A percentile compares a stretch with the other conserved stretches of the same genome.
Conservation (phyloP, 2,888 invertebrate genomes). For the Drosophila limbata region DNA sequence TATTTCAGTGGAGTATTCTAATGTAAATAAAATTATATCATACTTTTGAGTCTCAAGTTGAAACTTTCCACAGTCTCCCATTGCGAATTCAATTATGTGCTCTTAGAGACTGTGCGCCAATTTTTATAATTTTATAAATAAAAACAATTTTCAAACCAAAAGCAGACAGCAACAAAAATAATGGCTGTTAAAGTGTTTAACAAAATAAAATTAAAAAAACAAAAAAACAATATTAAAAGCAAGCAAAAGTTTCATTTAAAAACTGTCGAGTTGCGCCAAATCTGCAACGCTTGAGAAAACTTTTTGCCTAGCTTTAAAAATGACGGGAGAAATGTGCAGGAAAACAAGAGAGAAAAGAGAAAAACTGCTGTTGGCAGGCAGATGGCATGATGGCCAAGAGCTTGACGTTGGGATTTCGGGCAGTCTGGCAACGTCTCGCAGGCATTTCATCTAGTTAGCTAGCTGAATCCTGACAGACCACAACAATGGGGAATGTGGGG, state of each 20-base stretch:
- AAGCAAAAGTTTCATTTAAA: slow-evolving; percentile 61
- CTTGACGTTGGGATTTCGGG: slow-evolving; percentile 36
- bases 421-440: slow-evolving; percentile 20
- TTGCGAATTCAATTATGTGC: neutral
- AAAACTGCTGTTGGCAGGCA: slow-evolving; percentile 24
- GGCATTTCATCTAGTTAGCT: slow-evolving; percentile 17
- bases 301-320: slow-evolving; percentile 33
- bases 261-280: slow-evolving; percentile 38
- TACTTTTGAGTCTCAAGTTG: neutral
- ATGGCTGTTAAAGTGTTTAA: slow-evolving; percentile 54
- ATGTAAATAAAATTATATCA: neutral
- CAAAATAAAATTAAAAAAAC: slow-evolving; percentile 18
- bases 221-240: slow-evolving; percentile 33
- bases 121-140: slow-evolving; percentile 1
- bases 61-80: neutral
- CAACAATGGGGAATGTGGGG: slow-evolving; percentile 36
- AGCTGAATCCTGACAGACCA: slow-evolving; percentile 22
- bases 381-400: slow-evolving; percentile 17
- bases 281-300: slow-evolving; percentile 41
- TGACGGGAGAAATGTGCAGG: slow-evolving; percentile 27
- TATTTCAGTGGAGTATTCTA: neutral
- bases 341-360: neutral
- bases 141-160: slow-evolving; percentile 18
- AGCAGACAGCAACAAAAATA: slow-evolving; percentile 42
- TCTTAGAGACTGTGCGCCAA: neutral